Conservation (phyloP, 2,888 invertebrate species). For the Oithona nana region DNA sequence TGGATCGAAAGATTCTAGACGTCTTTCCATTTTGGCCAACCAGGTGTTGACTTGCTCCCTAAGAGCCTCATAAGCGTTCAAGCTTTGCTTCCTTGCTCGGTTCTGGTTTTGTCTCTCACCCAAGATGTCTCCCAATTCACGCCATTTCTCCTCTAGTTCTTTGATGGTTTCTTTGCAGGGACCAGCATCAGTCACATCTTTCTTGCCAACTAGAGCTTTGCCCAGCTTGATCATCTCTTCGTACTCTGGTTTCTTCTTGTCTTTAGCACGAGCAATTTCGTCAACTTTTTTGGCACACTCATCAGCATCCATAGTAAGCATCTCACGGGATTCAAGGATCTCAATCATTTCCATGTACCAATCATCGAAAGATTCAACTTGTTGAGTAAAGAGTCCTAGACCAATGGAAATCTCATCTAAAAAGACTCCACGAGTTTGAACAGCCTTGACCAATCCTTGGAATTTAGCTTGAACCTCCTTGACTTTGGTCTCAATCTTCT, state of each 20-base stretch:
- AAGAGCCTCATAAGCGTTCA: conserved; percentile 62
- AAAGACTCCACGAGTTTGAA: conserved; percentile 55
- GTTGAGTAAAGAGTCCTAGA: conserved; percentile 45
- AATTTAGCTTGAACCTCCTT: conserved; percentile 58
- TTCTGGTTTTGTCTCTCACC: conserved; percentile 68
- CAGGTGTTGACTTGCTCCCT: conserved; percentile 64
- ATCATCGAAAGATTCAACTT: conserved; percentile 26
- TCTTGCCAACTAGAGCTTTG: conserved; percentile 55
- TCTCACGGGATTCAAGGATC: conserved; percentile 49
- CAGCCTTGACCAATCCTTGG: conserved; percentile 63
- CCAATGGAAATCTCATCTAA: conserved; percentile 54
- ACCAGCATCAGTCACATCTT: conserved; percentile 71
- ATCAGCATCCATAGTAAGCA: conserved; percentile 39
- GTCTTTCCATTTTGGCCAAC: conserved; percentile 58
- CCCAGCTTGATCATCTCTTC: conserved; percentile 63
- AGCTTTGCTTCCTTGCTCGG: conserved; percentile 63
- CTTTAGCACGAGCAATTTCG: conserved; percentile 29
- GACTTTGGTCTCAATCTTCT: conserved; percentile 70
- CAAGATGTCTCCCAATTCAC: conserved; percentile 56
- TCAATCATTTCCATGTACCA: conserved; percentile 38
- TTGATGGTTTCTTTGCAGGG: conserved; percentile 65
- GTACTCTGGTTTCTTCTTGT: conserved; percentile 40
- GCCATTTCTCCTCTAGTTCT: conserved; percentile 69
- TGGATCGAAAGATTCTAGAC: conserved; percentile 52
- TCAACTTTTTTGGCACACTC: conserved; percentile 35